Conservation (phyloP, 2,888 invertebrate species). For the Drosophila recens region DNA sequence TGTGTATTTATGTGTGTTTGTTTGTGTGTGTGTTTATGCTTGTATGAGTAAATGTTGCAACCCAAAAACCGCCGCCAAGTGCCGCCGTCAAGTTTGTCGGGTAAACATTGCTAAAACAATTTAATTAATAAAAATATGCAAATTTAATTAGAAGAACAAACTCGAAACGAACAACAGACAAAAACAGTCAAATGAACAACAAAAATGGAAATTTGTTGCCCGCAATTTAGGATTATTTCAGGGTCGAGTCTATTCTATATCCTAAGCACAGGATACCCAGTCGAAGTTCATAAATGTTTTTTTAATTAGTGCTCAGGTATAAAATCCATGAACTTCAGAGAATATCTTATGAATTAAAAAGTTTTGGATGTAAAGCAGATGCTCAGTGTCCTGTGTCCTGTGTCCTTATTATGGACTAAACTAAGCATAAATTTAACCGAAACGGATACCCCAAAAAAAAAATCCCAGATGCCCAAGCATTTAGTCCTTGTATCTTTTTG, state of each 20-base stretch:
- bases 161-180: conserved; percentile 1
- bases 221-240: conserved; percentile 21
- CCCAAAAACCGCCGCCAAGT: conserved; percentile 26
- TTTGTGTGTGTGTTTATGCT: conserved; percentile 8
- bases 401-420: conserved; percentile 10
- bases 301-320: conserved; percentile 66
- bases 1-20: conserved; percentile 10
- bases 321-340: conserved; percentile 11
- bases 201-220: conserved; percentile 12
- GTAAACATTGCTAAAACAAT: conserved; percentile 70
- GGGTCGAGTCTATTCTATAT: conserved; percentile 29
- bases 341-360: conserved; percentile 56
- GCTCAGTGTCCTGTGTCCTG: conserved; percentile 24
- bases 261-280: conserved; percentile 9
- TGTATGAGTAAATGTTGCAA: conserved; percentile 25
- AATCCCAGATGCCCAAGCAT: conserved; percentile 8
- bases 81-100: conserved; percentile 30
- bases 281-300: conserved; percentile 49
- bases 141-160: conserved; percentile 72
- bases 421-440: conserved; percentile 18
- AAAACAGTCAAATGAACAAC: conserved; percentile 1
- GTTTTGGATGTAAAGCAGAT: conserved; percentile 41
- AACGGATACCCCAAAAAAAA: conserved; percentile 11
- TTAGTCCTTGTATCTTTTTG: conserved; percentile 11
- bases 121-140: conserved; percentile 80